Percentiles rank a stretch among this genome's conserved stretches.
Evolutionary conservation across 2,113 vertebrate genomes (phyloP).

Genomic region (Pristiophorus japonicus): DNA sequence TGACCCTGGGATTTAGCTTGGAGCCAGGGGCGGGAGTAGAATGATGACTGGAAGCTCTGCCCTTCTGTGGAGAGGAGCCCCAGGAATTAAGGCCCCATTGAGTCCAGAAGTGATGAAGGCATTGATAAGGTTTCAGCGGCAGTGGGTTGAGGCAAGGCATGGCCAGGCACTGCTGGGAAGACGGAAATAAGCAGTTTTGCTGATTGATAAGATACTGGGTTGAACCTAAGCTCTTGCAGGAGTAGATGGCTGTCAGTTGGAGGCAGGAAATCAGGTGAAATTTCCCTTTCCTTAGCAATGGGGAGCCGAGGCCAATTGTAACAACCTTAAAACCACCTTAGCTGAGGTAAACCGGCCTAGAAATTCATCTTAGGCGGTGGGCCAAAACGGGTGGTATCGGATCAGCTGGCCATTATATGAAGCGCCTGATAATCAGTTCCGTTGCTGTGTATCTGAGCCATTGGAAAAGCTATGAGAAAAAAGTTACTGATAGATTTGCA

Average conservation of each 20-base stretch:
- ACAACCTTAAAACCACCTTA: neutral
- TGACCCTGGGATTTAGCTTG: neutral
- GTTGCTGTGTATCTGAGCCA: too few species aligned
- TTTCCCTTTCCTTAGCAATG: neutral
- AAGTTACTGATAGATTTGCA: neutral
- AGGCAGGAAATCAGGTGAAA: neutral
- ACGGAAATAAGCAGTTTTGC: neutral
- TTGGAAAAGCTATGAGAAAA: neutral
- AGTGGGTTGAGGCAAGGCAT: neutral
- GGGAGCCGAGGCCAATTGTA: neutral
- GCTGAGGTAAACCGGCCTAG: neutral
- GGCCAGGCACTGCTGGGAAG: neutral
- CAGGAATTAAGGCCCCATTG: neutral
- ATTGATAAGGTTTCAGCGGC: neutral
- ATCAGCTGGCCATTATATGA: too few species aligned
- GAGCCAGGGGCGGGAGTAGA: neutral
- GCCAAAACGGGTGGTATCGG: too few species aligned
- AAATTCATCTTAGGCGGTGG: too few species aligned
- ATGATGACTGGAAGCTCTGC: neutral
- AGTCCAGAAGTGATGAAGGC: neutral
- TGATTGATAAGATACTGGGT: neutral
- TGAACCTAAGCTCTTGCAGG: too few species aligned
- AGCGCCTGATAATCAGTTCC: too few species aligned
- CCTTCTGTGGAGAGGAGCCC: neutral
- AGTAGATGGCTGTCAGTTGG: neutral